phyloP scores from a whole-genome alignment of 2,888 invertebrate genomes.

The Heliconius ismenius region DNA sequence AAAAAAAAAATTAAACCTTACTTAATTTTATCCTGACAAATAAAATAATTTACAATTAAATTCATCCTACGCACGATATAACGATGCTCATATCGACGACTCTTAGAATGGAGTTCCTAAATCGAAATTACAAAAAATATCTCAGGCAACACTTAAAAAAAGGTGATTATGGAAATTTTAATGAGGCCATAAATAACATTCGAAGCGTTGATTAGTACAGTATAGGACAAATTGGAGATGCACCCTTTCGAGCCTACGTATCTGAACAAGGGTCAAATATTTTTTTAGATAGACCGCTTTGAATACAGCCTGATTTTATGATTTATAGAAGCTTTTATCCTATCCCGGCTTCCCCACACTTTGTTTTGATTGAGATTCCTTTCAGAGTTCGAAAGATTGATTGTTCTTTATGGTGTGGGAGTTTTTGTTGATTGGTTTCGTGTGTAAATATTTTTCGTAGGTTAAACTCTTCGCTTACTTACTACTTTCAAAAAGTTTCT shows the following conservation, averaged over 20 bases:
- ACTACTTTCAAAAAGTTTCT: conserved; percentile 35
- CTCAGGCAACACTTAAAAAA: conserved; percentile 60
- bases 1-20: too few species aligned
- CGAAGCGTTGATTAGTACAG: conserved; percentile 69
- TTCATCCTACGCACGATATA: conserved; percentile 58
- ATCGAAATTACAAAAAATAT: conserved; percentile 38
- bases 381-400: conserved; percentile 77
- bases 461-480: conserved; percentile 58
- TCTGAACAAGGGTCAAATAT: conserved; percentile 65
- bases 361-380: conserved; percentile 80
- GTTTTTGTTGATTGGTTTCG: conserved; percentile 72
- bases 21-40: conserved; percentile 33
- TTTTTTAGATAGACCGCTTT: conserved; percentile 73
- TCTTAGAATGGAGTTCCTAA: conserved; percentile 34
- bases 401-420: conserved; percentile 77
- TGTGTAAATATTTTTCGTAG: conserved; percentile 72
- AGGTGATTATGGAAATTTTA: conserved; percentile 74
- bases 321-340: conserved; percentile 79
- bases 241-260: conserved; percentile 66
- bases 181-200: conserved; percentile 75
- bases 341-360: conserved; percentile 72
- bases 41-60: conserved; percentile 68
- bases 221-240: conserved; percentile 76
- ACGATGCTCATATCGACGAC: conserved; percentile 36
- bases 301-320: conserved; percentile 80